Conservation (phyloP, 2,888 invertebrate genomes). For the Scaeva pyrastri region DNA sequence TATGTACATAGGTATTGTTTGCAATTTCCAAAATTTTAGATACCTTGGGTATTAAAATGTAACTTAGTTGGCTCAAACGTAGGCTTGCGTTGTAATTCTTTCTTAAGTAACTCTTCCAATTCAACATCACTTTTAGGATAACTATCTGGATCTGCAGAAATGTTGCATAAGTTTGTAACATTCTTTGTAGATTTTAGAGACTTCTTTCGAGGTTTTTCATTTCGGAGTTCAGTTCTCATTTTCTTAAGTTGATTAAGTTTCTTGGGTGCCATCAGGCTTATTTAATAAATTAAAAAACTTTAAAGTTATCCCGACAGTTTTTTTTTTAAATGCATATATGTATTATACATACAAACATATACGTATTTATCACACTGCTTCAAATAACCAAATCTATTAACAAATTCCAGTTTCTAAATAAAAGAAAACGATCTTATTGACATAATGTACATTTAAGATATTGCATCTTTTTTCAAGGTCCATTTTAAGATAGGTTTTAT, state of each 20-base stretch:
- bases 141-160: constrained; percentile 32
- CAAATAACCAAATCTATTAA: not conserved
- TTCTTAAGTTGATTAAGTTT: constrained; percentile 40
- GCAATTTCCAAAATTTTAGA: constrained; percentile 3
- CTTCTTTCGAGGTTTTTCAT: constrained; percentile 19
- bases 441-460: too few species aligned
- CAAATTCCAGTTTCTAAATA: not conserved
- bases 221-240: not conserved
- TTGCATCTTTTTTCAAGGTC: too few species aligned
- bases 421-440: too few species aligned
- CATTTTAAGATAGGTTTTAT: too few species aligned
- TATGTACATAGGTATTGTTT: too few species aligned
- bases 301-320: constrained; percentile 56
- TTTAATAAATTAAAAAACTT: constrained; percentile 27
- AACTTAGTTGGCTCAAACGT: constrained; percentile 20
- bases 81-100: constrained; percentile 41
- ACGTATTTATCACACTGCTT: not conserved
- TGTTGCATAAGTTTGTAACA: constrained; percentile 10
- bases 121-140: constrained; percentile 49
- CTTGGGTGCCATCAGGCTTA: constrained; percentile 35
- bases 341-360: not conserved
- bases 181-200: not conserved
- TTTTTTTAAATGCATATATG: not conserved
- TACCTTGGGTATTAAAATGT: constrained; percentile 59
- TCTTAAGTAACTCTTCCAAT: constrained; percentile 52